Evolutionary conservation across 2,797 vertebrate genomes (phyloP).

Genomic region (Aplochiton taeniatus): DNA sequence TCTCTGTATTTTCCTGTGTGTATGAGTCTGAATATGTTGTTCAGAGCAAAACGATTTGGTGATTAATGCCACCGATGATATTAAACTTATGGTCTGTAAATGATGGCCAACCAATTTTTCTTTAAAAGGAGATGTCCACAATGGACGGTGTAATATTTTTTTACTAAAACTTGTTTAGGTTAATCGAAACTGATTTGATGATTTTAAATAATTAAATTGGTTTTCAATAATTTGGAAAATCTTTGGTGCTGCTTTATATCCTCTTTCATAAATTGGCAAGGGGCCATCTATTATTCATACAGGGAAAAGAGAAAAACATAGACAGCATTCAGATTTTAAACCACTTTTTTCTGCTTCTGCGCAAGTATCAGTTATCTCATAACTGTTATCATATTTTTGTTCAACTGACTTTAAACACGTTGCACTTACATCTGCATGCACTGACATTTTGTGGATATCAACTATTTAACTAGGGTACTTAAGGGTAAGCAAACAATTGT

Average conservation of each 20-base stretch:
- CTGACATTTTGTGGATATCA: constrained; percentile 55
- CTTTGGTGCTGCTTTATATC: too few species aligned
- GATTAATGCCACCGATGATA: constrained; percentile 34
- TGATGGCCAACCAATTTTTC: constrained; percentile 42
- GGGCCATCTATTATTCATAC: constrained; percentile 50
- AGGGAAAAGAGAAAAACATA: constrained; percentile 50
- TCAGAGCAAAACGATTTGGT: constrained; percentile 43
- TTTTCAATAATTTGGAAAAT: too few species aligned
- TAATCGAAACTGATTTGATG: constrained; percentile 42
- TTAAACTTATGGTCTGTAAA: constrained; percentile 43
- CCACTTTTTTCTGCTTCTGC: constrained; percentile 49
- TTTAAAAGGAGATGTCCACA: constrained; percentile 33
- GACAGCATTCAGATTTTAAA: constrained; percentile 43
- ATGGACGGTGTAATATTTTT: constrained; percentile 33
- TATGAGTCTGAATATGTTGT: constrained; percentile 54
- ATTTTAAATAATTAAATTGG: too few species aligned
- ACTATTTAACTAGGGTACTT: constrained; percentile 63
- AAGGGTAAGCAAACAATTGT: constrained; percentile 73
- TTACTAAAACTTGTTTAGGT: constrained; percentile 32
- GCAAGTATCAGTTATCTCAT: constrained; percentile 51
- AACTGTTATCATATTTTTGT: constrained; percentile 61
- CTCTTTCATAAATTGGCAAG: constrained; percentile 43
- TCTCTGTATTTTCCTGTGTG: constrained; percentile 3
- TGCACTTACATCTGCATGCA: constrained; percentile 66
- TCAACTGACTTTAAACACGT: constrained; percentile 62